Conservation (phyloP, 2,888 invertebrate genomes). For the Leucophora obtusa region DNA sequence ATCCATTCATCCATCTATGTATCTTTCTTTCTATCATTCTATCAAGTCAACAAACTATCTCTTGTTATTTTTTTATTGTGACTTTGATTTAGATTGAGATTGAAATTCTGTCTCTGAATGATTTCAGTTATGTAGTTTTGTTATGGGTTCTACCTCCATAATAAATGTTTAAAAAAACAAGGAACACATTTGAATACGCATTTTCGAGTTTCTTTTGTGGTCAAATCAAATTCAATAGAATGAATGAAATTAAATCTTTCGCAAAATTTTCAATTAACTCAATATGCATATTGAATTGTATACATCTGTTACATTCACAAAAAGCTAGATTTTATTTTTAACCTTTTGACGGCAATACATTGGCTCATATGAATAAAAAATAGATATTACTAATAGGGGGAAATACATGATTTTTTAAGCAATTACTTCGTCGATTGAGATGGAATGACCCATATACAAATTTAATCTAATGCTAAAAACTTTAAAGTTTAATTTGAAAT, state of each 20-base stretch:
- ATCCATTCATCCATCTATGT: neutral
- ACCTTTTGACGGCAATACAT: neutral
- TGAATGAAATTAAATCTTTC: conserved; percentile 33
- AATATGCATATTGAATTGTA: conserved; percentile 47
- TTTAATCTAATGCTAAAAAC: no score
- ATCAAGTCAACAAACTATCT: conserved; percentile 8
- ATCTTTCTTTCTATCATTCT: neutral
- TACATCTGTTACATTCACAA: neutral
- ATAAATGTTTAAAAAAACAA: no score
- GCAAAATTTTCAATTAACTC: conserved; percentile 63
- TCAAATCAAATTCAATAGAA: conserved; percentile 7
- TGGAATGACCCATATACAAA: no score
- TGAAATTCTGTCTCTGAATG: conserved; percentile 7
- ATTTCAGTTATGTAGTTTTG: neutral
- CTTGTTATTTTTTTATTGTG: conserved; percentile 15
- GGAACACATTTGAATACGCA: conserved; percentile 16
- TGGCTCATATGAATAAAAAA: no score
- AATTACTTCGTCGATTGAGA: no score
- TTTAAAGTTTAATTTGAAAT: no score
- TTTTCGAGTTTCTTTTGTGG: conserved; percentile 55
- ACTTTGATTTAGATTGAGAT: conserved; percentile 22
- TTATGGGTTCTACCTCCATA: neutral
- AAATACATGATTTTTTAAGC: no score
- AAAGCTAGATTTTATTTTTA: no score
- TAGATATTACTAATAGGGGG: no score